Percentiles rank a stretch among this genome's conserved stretches.
Conservation (phyloP, 2,113 vertebrate genomes). For the Gavia stellata region DNA sequence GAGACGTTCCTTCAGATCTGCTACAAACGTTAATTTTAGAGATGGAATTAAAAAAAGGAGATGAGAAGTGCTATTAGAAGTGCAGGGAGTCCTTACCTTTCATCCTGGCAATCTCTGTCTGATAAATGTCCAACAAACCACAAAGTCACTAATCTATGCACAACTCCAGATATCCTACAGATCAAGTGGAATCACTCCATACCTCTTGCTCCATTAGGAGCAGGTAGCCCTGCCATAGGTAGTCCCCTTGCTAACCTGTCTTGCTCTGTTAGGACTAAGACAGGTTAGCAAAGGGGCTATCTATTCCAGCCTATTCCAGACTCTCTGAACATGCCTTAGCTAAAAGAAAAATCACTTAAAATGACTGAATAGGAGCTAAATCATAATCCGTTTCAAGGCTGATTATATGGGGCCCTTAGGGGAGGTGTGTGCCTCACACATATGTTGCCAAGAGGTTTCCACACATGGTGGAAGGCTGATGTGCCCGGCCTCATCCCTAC, state of each 20-base stretch:
- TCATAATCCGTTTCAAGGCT: background rate
- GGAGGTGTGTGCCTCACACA: too few relatives aligned
- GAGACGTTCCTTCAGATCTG: accelerated
- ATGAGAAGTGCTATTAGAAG: background rate
- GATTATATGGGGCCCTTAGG: background rate
- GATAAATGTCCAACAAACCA: background rate
- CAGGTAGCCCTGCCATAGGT: background rate
- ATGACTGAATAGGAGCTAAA: background rate
- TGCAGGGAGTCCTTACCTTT: background rate
- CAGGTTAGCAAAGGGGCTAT: background rate
- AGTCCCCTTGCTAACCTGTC: background rate
- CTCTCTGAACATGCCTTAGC: background rate
- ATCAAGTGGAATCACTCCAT: background rate
- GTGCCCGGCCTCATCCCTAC: background rate
- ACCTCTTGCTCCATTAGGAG: background rate
- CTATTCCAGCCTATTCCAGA: background rate
- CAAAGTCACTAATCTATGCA: background rate
- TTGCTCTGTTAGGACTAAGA: background rate
- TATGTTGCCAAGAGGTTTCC: background rate
- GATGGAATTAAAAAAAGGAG: accelerated
- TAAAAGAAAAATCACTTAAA: background rate
- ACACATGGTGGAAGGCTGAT: accelerated
- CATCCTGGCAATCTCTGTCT: background rate
- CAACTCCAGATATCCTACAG: background rate
- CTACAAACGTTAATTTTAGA: background rate